phyloP scores from a whole-genome alignment of 2,888 invertebrate genomes.

The Kryphioiulus occultus region DNA sequence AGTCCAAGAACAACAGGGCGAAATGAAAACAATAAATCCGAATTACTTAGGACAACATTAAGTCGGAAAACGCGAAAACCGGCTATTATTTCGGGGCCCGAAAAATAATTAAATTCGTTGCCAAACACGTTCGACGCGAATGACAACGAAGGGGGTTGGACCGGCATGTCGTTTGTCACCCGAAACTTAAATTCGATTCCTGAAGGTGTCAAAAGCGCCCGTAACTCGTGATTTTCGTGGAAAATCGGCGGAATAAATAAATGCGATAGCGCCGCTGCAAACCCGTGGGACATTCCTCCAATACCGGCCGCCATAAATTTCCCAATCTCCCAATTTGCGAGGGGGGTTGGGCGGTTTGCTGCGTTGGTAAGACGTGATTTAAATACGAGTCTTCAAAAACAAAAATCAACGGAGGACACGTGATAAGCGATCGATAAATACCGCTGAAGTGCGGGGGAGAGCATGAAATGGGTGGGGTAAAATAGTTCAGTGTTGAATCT shows the following conservation, averaged over 20 bases:
- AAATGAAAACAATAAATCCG: constrained; percentile 12
- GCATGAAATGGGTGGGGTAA: too few species aligned
- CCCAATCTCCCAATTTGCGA: neutral
- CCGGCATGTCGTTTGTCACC: too few species aligned
- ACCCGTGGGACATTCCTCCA: neutral
- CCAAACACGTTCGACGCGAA: neutral
- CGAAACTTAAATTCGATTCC: constrained; percentile 6
- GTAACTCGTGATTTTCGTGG: neutral
- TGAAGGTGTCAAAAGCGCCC: neutral
- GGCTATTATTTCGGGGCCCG: neutral
- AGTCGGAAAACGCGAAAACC: neutral
- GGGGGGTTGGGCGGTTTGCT: neutral
- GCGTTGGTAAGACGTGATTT: neutral
- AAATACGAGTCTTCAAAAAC: constrained; percentile 32
- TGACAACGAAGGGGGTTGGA: neutral
- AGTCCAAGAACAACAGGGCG: neutral
- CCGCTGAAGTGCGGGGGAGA: too few species aligned
- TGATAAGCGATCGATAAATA: constrained; percentile 10
- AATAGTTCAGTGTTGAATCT: too few species aligned
- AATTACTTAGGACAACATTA: neutral
- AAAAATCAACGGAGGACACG: neutral
- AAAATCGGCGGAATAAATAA: neutral
- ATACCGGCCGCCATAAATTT: neutral
- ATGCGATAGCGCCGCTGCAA: neutral
- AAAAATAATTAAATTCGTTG: neutral